phyloP scores from a whole-genome alignment of 2,797 vertebrate genomes.

The Dicrostonyx torquatus region DNA sequence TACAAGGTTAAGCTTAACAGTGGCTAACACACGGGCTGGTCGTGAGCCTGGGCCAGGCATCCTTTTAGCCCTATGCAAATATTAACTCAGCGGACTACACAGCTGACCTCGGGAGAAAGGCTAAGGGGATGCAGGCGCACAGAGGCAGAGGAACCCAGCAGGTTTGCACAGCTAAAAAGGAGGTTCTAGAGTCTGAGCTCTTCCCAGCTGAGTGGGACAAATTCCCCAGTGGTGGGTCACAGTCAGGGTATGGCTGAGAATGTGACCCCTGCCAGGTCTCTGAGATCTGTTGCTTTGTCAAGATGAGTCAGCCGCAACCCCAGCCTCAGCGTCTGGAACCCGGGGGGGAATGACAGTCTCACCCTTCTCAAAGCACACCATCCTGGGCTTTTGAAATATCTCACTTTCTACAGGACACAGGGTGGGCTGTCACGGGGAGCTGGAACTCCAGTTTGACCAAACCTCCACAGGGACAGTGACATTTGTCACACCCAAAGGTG shows the following conservation, averaged over 20 bases:
- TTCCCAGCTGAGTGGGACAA: neutral
- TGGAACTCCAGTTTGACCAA: neutral
- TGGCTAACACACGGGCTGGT: neutral
- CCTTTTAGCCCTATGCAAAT: neutral
- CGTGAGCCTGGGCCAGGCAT: neutral
- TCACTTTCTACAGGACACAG: conserved; percentile 67
- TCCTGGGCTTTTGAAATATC: conserved; percentile 34
- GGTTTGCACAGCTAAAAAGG: neutral
- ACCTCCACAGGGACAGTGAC: neutral
- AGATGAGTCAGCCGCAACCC: conserved; percentile 25
- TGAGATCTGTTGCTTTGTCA: conserved; percentile 43
- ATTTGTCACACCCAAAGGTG: neutral
- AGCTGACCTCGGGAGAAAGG: neutral
- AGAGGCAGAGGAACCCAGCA: neutral
- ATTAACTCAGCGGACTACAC: neutral
- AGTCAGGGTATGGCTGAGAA: neutral
- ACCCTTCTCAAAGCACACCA: neutral
- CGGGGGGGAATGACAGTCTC: neutral
- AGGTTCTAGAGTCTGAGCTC: neutral
- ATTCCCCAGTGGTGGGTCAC: neutral
- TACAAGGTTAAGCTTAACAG: neutral
- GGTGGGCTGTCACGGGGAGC: neutral
- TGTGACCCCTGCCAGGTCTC: neutral
- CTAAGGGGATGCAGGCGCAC: neutral
- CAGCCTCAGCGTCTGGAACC: conserved; percentile 26